Conservation (phyloP, 2,888 invertebrate species). For the Ochropleura plecta region DNA sequence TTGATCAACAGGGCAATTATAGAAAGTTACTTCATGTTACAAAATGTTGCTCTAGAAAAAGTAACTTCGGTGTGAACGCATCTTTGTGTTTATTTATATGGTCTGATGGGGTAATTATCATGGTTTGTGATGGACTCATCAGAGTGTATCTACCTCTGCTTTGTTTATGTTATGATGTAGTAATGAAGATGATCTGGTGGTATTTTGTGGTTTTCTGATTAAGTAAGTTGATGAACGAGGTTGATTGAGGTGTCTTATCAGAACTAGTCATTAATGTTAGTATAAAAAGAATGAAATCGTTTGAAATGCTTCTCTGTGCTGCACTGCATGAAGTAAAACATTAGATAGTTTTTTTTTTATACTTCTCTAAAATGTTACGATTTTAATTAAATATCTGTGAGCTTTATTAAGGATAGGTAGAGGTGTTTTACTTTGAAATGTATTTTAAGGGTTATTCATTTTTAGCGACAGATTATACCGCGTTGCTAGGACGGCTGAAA, state of each 20-base stretch:
- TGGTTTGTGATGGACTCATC: constrained; percentile 12
- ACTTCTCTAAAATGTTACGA: no score
- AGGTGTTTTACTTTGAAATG: no score
- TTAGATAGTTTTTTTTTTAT: no score
- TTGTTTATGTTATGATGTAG: constrained; percentile 24
- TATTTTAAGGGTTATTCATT: no score
- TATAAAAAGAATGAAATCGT: no score
- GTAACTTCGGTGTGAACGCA: background rate
- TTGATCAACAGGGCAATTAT: no score
- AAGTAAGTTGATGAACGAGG: background rate
- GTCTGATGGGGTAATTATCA: constrained; percentile 37
- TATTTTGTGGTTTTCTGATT: constrained; percentile 20
- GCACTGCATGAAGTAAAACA: background rate
- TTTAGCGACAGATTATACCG: no score
- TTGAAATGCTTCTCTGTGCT: no score
- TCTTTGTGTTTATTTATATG: constrained; percentile 14
- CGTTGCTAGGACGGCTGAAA: no score
- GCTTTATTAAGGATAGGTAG: no score
- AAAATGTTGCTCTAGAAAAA: background rate
- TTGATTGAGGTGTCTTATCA: background rate
- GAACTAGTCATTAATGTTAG: background rate
- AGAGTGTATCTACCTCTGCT: background rate
- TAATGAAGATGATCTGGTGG: constrained; percentile 16
- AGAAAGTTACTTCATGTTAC: no score
- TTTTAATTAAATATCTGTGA: no score